Base-by-base conservation (phyloP, 2,888 invertebrate species). In the Thymelicus sylvestris region DNA sequence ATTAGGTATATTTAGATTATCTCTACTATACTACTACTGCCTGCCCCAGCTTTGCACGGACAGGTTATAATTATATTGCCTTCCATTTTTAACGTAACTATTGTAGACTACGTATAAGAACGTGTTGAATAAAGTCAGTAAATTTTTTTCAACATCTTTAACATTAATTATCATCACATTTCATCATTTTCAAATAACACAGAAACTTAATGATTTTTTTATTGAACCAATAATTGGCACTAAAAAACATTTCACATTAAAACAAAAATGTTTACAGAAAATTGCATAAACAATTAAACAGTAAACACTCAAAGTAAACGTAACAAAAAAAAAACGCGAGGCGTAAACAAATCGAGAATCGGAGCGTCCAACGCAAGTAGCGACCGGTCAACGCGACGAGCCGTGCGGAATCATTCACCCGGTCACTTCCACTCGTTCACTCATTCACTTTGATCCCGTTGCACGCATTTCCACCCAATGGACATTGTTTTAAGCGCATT, bases 371-470 rank as follows among this genome's bases (percentile, higher is more conserved):
- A 68, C 68, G 68, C 67, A 68, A 52, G 50, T 60, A 67, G 50
- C 67, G 71, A 71, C 70, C 70, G 70, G 70, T 44, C 70, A 61
- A 44, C 70, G 71, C 66, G 71, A 55, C 71, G 71, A 61, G 66
- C 71, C 69, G 69, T 70, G 64, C 69, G 71, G 61, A 71, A 24
- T 57, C 71, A 66, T 71, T 71, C 71, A 71, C 81, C 85, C 86
- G 89, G 90, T 88, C 90, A 90, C 80, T 86, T 83, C 81, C 86
- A 87, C 73, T 78, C 80, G 74, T 76, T 79, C 83, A 80, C 79
- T 83, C 85, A 81, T 86, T 87, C 89, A 85, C 92, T 92, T 91
- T 92, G 91, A 76, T 79, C 89, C 88, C 80, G 80, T 82, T 81
- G 82, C 85, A 90, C 90, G 91, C 91, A 92, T 87, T 89, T 80